Percentiles rank a stretch among this genome's conserved stretches.
Evolutionary conservation across 2,797 vertebrate genomes (phyloP).

Genomic region (Coracias cyanogaster): DNA sequence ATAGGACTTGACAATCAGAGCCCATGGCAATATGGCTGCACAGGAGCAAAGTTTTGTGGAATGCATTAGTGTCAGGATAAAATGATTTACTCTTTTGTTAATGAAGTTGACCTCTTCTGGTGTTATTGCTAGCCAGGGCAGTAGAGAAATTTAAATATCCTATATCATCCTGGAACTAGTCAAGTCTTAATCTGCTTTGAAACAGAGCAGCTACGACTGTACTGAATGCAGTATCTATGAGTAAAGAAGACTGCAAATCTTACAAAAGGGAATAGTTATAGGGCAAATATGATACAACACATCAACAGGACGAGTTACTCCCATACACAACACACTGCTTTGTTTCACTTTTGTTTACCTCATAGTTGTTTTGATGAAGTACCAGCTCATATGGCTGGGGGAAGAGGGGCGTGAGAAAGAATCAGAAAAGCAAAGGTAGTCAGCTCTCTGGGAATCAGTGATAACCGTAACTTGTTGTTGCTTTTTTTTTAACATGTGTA

Average conservation of each 20-base stretch:
- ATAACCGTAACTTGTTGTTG: background rate
- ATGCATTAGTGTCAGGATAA: slow-evolving; percentile 36
- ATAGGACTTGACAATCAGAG: slow-evolving; percentile 16
- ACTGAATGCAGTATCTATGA: background rate
- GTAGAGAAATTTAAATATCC: background rate
- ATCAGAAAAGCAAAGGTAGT: background rate
- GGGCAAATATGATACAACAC: background rate
- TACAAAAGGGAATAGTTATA: background rate
- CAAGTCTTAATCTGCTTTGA: background rate
- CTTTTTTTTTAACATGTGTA: background rate
- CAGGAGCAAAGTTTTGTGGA: slow-evolving; percentile 14
- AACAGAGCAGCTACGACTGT: background rate
- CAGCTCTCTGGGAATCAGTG: background rate
- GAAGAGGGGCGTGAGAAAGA: background rate
- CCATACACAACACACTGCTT: background rate
- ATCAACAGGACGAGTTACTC: rapidly evolving
- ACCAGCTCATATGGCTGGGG: background rate
- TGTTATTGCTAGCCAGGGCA: background rate
- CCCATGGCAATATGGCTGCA: background rate
- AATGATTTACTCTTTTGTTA: background rate
- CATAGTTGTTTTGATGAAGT: background rate
- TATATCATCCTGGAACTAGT: background rate
- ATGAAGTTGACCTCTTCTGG: slow-evolving; percentile 12
- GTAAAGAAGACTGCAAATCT: background rate
- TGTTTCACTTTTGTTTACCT: background rate